phyloP scores from a whole-genome alignment of 2,888 invertebrate genomes.

The Ectobius pallidus region DNA sequence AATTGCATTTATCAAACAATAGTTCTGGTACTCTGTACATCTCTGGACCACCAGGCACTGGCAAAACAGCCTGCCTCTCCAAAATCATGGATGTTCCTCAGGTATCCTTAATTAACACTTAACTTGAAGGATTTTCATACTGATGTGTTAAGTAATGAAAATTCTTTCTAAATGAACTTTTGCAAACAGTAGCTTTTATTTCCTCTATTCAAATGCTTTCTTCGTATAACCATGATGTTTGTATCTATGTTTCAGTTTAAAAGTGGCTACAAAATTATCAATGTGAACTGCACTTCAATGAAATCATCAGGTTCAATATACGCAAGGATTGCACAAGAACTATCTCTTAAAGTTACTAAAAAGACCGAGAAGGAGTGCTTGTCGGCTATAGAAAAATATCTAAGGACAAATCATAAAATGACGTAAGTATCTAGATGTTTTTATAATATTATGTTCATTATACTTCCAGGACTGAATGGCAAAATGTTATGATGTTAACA shows the following conservation, averaged over 20 bases:
- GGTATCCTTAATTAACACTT: no score
- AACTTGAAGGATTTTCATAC: no score
- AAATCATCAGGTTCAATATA: constrained; percentile 84
- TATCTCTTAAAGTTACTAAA: constrained; percentile 63
- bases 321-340: constrained; percentile 74
- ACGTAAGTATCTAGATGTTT: constrained; percentile 67
- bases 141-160: no score
- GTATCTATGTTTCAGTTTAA: constrained; percentile 54
- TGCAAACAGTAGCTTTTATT: no score
- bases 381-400: constrained; percentile 70
- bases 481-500: no score
- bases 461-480: no score
- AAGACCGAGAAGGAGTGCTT: constrained; percentile 71
- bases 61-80: constrained; percentile 89
- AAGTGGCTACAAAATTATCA: constrained; percentile 67
- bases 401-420: constrained; percentile 71
- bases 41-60: constrained; percentile 97
- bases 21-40: constrained; percentile 87
- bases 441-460: no score
- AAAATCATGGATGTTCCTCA: constrained; percentile 71
- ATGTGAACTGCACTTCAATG: constrained; percentile 88
- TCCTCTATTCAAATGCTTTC: no score
- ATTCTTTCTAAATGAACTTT: no score
- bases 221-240: no score
- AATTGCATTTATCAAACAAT: constrained; percentile 65